A percentile compares a stretch with the other conserved stretches of the same genome.
Evolutionary conservation across 2,888 invertebrate genomes (phyloP).

Genomic region (Pseudeuparius sepicola): DNA sequence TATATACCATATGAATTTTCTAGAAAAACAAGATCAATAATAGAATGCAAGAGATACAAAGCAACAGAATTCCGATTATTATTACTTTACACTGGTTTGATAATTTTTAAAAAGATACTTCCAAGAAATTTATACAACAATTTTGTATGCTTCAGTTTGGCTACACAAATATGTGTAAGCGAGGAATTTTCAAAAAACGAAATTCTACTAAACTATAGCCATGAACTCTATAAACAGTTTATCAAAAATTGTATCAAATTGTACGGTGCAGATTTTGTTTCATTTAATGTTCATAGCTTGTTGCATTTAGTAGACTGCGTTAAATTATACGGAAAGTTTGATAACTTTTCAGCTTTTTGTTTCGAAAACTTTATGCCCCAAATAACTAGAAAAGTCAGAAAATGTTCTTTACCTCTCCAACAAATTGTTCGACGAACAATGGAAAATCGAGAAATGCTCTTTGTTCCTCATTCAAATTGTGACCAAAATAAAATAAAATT

Average conservation of each 20-base stretch:
- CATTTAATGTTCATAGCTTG: slow-evolving; percentile 16
- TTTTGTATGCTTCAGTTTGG: slow-evolving; percentile 14
- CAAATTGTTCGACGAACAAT: slow-evolving; percentile 2
- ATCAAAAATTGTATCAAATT: slow-evolving; percentile 10
- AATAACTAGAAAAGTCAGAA: slow-evolving; percentile 6
- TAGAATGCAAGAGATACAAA: slow-evolving; percentile 17
- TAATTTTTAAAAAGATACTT: slow-evolving; percentile 15
- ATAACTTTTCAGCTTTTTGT: slow-evolving; percentile 16
- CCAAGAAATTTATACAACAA: slow-evolving; percentile 12
- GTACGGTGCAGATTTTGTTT: slow-evolving; percentile 12
- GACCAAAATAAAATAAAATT: too few relatives aligned
- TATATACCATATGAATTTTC: slow-evolving; percentile 17
- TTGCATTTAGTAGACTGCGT: slow-evolving; percentile 17
- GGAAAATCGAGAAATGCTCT: too few relatives aligned
- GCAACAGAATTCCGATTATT: slow-evolving; percentile 19
- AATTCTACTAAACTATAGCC: slow-evolving; percentile 12
- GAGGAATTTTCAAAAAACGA: slow-evolving; percentile 8
- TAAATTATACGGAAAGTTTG: slow-evolving; percentile 18
- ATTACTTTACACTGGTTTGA: slow-evolving; percentile 14
- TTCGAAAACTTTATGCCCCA: slow-evolving; percentile 10
- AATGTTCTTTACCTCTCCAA: slow-evolving; percentile 7
- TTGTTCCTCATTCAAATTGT: too few relatives aligned
- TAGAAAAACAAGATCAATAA: slow-evolving; percentile 13
- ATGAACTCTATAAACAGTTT: slow-evolving; percentile 16
- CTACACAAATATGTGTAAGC: slow-evolving; percentile 12